A percentile compares a stretch with the other conserved stretches of the same genome.
Conservation (phyloP, 2,113 vertebrate genomes). For the Poicephalus meyeri region DNA sequence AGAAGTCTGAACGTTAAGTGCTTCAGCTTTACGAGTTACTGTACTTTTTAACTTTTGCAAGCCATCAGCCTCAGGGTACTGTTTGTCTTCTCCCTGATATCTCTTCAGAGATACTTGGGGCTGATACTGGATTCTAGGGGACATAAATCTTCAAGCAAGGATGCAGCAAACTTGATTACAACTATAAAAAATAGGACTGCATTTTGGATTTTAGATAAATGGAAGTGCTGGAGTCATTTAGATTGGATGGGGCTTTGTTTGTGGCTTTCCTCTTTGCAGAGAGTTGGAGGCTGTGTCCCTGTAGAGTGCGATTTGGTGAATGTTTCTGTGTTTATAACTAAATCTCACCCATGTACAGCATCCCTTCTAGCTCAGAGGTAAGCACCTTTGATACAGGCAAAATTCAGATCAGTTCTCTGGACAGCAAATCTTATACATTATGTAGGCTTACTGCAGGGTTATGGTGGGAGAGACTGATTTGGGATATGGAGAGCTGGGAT, state of each 20-base stretch:
- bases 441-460: neutral
- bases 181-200: neutral
- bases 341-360: neutral
- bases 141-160: conserved; percentile 9
- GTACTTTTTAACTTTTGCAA: neutral
- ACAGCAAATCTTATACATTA: neutral
- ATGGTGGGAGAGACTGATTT: neutral
- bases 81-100: neutral
- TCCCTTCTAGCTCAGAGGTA: neutral
- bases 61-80: neutral
- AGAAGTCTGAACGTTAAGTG: neutral
- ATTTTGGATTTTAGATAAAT: conserved; percentile 8
- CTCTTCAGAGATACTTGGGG: neutral
- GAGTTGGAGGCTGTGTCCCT: neutral
- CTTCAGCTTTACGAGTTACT: neutral
- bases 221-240: neutral
- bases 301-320: neutral
- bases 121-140: neutral
- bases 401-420: neutral
- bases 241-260: neutral
- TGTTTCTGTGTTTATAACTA: neutral
- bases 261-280: neutral
- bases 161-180: neutral
- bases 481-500: neutral
- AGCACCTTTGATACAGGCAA: neutral